These are phyloP conservation scores for Drosophila azteca DNA, from an alignment of 1,140 invertebrate genomes.

Conservation along the genomic window DNA sequence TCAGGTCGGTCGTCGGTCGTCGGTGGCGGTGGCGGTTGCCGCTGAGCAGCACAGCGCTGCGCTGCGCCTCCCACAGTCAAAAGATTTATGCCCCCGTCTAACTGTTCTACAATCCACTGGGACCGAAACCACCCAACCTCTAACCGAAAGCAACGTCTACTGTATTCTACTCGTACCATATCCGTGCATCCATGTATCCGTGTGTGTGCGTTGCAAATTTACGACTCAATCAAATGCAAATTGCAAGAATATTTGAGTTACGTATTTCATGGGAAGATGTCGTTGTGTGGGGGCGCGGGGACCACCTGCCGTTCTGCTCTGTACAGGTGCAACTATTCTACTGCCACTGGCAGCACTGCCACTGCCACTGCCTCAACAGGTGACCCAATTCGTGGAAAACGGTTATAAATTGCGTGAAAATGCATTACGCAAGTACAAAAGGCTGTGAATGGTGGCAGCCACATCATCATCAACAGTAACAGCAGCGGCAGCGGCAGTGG, in stretches of 20 bases:
- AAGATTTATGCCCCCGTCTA: slow-evolving; percentile 70
- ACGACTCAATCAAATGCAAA: slow-evolving; percentile 81
- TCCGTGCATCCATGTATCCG: neutral
- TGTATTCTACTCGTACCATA: no score
- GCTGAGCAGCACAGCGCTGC: slow-evolving; percentile 20
- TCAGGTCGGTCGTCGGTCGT: slow-evolving; percentile 54
- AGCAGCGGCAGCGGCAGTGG: slow-evolving; percentile 1
- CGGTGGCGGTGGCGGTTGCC: neutral
- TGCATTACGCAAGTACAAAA: slow-evolving; percentile 81
- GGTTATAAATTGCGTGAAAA: slow-evolving; percentile 81
- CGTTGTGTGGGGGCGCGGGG: slow-evolving; percentile 15
- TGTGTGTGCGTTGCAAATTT: slow-evolving; percentile 74
- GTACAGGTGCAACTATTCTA: slow-evolving; percentile 16
- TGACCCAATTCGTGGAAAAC: slow-evolving; percentile 51
- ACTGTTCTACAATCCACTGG: slow-evolving; percentile 34
- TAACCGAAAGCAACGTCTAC: neutral
- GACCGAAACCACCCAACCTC: slow-evolving; percentile 15
- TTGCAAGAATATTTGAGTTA: slow-evolving; percentile 56
- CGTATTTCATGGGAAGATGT: slow-evolving; percentile 16
- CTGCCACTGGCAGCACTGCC: no score
- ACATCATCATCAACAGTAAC: slow-evolving; percentile 34
- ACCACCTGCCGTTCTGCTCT: slow-evolving; percentile 52
- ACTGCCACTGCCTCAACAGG: no score
- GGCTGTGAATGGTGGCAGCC: slow-evolving; percentile 76
- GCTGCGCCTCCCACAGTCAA: slow-evolving; percentile 63